phyloP scores from a whole-genome alignment of 2,113 vertebrate species.

The Trachemys scripta region DNA sequence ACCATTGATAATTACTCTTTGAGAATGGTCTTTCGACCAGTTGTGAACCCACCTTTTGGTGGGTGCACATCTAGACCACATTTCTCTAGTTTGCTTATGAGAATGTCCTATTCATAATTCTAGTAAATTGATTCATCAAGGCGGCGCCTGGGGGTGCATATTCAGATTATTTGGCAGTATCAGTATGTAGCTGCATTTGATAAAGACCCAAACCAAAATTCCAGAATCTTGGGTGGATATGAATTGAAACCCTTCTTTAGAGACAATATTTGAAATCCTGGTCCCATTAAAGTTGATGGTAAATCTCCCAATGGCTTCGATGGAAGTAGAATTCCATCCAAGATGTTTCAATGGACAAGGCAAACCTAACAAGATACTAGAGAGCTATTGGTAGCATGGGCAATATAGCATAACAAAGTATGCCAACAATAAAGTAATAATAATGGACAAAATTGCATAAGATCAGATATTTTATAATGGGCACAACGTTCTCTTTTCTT shows the following conservation, averaged over 20 bases:
- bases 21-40: not conserved
- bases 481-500: accelerated
- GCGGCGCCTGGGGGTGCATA: conserved; percentile 17
- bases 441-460: not conserved
- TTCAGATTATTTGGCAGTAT: not conserved
- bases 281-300: accelerated
- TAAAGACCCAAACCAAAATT: not conserved
- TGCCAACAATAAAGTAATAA: not conserved
- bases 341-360: not conserved
- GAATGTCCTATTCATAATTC: not conserved
- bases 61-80: not conserved
- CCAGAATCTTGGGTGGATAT: accelerated
- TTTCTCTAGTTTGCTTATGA: not conserved
- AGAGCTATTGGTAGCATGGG: not conserved
- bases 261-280: not conserved
- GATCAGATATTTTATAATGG: not conserved
- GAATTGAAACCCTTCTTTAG: too few species aligned
- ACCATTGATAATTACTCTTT: not conserved
- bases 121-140: not conserved
- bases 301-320: accelerated
- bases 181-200: accelerated
- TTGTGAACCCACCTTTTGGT: not conserved
- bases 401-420: not conserved
- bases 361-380: not conserved
- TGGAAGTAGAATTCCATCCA: accelerated